phyloP scores from a whole-genome alignment of 2,113 vertebrate genomes.

The Chlorodrepanis virens region DNA sequence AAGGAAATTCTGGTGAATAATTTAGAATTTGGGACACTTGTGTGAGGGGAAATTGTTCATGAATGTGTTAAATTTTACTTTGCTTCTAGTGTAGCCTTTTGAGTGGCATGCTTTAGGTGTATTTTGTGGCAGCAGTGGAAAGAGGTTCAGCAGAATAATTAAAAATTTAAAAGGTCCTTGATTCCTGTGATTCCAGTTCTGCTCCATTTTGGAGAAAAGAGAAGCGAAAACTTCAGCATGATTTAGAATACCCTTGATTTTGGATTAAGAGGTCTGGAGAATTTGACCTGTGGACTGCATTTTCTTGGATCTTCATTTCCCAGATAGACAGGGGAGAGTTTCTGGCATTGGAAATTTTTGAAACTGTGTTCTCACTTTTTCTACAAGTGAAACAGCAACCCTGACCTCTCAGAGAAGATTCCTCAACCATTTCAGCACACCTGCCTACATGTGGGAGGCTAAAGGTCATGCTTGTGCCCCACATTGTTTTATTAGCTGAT shows the following conservation, averaged over 20 bases:
- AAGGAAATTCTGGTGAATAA: not conserved
- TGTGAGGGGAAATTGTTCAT: not conserved
- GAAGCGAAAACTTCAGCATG: not conserved
- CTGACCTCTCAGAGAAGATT: not conserved
- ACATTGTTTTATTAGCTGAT: accelerated
- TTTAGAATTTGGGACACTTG: not conserved
- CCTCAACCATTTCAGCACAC: not conserved
- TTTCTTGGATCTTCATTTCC: not conserved
- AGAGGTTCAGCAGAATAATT: not conserved
- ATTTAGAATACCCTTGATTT: not conserved
- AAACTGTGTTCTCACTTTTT: not conserved
- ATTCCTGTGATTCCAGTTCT: not conserved
- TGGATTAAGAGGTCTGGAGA: not conserved
- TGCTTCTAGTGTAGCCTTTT: not conserved
- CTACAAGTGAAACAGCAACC: not conserved
- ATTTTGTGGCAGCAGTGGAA: not conserved
- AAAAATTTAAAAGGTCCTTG: not conserved
- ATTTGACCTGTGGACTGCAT: not conserved
- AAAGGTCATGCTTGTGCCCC: not conserved
- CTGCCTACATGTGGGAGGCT: not conserved
- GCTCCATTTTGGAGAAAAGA: not conserved
- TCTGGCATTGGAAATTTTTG: not conserved
- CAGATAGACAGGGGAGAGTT: not conserved
- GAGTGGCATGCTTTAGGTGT: not conserved
- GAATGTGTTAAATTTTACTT: not conserved